Evolutionary conservation across 2,888 invertebrate genomes (phyloP), one percentile per base, ranked within the genome.

Genomic region (Drosophila peninsularis): DNA sequence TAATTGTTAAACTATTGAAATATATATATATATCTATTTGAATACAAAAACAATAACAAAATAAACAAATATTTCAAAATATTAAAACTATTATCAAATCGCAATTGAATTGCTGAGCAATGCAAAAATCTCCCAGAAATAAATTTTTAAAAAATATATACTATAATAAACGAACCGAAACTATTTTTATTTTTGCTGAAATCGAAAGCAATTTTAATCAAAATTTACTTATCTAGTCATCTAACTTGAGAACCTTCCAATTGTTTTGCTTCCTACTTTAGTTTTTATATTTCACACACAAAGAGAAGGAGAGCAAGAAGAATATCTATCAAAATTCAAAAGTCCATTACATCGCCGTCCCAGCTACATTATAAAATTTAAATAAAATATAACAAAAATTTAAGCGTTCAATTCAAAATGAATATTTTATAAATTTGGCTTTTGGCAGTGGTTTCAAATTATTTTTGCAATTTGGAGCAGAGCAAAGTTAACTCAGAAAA

Each of bases 261-360:
- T 42, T 39, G 27, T 7, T 56, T 63, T 74, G 74, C 62, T 78
- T 78, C 39, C 62, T n/a, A n/a, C 19, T 32, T 34, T 6, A 55
- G 19, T 10, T 54, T 30, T 32, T 1, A 17, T 42, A 30, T 37
- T 54, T 71, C 19, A 19, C 39, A 62, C 9, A 6, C 19, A 47
- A 58, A 50, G 1, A 13, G 5, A 3, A 13, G 5, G 24, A 3
- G 24, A 34, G 9, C 19, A 14, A 14, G 5, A 34, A 19, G 11
- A 45, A 27, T 45, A 47, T 10, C n/a, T 44, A 24, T 9, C 30
- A 50, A 71, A 65, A 75, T 49, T 79, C 44, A 69, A 73, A 69
- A 73, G 79, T 79, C 79, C 82, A 89, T 79, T 66, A 54, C 70
- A 81, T 78, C 69, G 82, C 85, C 89, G 89, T 88, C 89, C 85